phyloP scores from a whole-genome alignment of 2,888 invertebrate species.

The Ichneumon xanthorius region DNA sequence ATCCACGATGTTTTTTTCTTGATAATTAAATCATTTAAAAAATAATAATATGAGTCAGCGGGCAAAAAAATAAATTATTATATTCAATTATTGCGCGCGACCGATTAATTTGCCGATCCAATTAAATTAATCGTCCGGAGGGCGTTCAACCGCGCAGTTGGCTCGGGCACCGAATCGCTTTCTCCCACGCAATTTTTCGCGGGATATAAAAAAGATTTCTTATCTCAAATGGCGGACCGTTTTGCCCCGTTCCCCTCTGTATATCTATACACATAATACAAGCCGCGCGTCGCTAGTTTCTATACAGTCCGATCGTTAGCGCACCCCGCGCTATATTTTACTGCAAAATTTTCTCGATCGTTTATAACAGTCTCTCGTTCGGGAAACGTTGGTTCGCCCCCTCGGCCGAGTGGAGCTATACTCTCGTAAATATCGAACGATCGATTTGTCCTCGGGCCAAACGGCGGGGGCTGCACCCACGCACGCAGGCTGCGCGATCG shows the following conservation, averaged over 20 bases:
- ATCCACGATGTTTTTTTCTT: too few relatives aligned
- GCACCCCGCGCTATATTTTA: slow-evolving; percentile 35
- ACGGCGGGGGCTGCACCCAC: slow-evolving; percentile 49
- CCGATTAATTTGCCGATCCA: too few relatives aligned
- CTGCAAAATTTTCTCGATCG: slow-evolving; percentile 45
- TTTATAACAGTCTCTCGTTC: slow-evolving; percentile 52
- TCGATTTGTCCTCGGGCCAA: slow-evolving; percentile 56
- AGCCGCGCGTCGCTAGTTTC: background rate
- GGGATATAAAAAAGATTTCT: too few relatives aligned
- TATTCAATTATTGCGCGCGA: too few relatives aligned
- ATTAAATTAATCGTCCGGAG: too few relatives aligned
- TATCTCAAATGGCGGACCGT: too few relatives aligned
- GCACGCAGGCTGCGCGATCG: slow-evolving; percentile 28
- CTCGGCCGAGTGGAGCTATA: slow-evolving; percentile 24
- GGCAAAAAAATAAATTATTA: too few relatives aligned
- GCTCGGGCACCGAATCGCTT: too few relatives aligned
- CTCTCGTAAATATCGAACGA: slow-evolving; percentile 62
- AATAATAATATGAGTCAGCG: too few relatives aligned
- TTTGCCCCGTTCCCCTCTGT: background rate
- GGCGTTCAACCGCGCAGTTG: too few relatives aligned
- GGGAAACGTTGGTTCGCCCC: slow-evolving; percentile 20
- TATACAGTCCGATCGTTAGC: slow-evolving; percentile 21
- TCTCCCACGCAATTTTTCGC: too few relatives aligned
- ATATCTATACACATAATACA: background rate
- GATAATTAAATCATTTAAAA: too few relatives aligned